Evolutionary conservation across 2,113 vertebrate genomes (phyloP).

Genomic region (Paradisaea rubra): DNA sequence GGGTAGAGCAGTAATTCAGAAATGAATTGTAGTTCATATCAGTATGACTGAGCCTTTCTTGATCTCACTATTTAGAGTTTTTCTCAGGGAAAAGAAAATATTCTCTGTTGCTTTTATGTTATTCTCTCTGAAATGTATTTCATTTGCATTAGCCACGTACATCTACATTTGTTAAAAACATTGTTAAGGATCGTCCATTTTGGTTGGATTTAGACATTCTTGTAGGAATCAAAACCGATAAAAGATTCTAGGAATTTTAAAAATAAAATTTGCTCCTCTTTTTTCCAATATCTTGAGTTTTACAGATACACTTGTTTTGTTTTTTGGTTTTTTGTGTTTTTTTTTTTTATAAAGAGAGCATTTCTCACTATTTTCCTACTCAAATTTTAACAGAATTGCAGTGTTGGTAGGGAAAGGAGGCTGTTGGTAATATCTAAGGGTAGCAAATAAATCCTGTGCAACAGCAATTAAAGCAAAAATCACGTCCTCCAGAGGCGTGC

Average conservation of each 20-base stretch:
- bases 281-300: neutral
- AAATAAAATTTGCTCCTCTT: neutral
- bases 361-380: neutral
- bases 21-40: neutral
- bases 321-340: neutral
- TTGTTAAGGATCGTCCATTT: neutral
- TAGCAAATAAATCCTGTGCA: neutral
- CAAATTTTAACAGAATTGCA: neutral
- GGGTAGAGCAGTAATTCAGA: neutral
- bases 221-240: neutral
- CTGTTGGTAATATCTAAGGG: neutral
- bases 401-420: neutral
- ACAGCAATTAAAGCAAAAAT: conserved; percentile 18
- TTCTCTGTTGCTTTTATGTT: neutral
- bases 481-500: neutral
- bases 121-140: neutral
- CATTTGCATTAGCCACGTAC: neutral
- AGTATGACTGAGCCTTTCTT: neutral
- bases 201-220: neutral
- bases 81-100: neutral
- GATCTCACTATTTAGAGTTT: neutral
- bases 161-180: neutral
- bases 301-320: neutral
- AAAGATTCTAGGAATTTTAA: neutral
- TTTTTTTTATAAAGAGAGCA: neutral